A percentile compares a stretch with the other conserved stretches of the same genome.
Evolutionary conservation across 2,113 vertebrate species (phyloP).

Genomic region (Dipodomys ordii): DNA sequence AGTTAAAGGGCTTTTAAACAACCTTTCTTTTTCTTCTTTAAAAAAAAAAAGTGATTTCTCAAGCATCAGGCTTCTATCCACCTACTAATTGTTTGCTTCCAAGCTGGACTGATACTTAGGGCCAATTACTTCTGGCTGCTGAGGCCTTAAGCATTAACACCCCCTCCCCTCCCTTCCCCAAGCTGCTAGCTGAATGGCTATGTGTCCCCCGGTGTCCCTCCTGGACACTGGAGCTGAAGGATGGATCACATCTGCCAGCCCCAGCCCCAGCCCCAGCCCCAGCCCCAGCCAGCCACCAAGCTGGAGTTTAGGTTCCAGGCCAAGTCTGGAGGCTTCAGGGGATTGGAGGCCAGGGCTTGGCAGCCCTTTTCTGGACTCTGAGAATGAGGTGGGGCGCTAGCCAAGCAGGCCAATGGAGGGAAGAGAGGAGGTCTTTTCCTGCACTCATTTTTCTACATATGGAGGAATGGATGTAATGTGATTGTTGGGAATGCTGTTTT

Average conservation of each 20-base stretch:
- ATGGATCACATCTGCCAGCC: not conserved
- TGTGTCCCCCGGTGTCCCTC: not conserved
- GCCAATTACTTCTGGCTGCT: conserved; percentile 46
- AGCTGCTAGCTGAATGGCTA: conserved; percentile 26
- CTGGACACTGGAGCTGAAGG: not conserved
- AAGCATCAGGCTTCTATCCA: conserved; percentile 39
- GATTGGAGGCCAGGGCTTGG: not conserved
- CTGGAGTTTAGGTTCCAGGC: not conserved
- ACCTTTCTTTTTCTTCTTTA: not conserved
- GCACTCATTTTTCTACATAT: not conserved
- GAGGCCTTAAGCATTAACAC: not conserved
- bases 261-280: not conserved
- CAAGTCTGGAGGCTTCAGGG: not conserved
- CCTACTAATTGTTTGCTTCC: conserved; percentile 63
- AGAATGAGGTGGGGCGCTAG: not conserved
- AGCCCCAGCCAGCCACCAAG: not conserved
- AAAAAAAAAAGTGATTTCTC: conserved; percentile 43
- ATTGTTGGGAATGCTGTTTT: not conserved
- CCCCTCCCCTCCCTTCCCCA: not conserved
- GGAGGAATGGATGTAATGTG: not conserved
- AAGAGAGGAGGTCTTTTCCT: not conserved
- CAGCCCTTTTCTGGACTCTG: not conserved
- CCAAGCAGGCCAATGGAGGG: not conserved
- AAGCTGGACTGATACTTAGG: conserved; percentile 32
- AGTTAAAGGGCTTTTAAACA: conserved; percentile 71